Percentiles rank a stretch among this genome's conserved stretches.
phyloP scores from a whole-genome alignment of 2,888 invertebrate genomes.

The Argyresthia goedartella region DNA sequence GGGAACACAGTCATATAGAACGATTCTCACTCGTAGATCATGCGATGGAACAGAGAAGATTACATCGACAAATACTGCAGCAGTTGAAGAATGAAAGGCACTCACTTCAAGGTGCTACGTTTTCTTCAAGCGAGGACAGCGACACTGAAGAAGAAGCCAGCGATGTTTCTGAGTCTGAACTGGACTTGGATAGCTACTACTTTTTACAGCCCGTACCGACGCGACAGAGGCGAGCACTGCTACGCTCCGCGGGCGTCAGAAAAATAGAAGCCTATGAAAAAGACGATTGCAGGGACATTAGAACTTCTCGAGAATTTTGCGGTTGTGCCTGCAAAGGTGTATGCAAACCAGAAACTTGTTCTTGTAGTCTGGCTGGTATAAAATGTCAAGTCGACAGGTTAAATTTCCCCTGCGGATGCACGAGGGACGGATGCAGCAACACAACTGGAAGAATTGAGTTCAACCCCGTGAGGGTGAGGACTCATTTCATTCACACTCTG shows the following conservation, averaged over 20 bases:
- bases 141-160: conserved; percentile 88
- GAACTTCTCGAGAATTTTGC: conserved; percentile 92
- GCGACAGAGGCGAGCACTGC: conserved; percentile 86
- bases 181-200: conserved; percentile 91
- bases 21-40: conserved; percentile 90
- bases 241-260: conserved; percentile 92
- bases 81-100: conserved; percentile 79
- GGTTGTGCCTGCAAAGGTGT: conserved; percentile 93
- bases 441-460: conserved; percentile 95
- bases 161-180: conserved; percentile 85
- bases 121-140: conserved; percentile 86
- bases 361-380: conserved; percentile 94
- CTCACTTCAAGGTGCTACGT: conserved; percentile 58
- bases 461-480: conserved; percentile 94
- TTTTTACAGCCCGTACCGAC: conserved; percentile 94
- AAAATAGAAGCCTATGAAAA: conserved; percentile 95
- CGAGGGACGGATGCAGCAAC: conserved; percentile 94
- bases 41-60: conserved; percentile 87
- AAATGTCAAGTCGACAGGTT: conserved; percentile 98
- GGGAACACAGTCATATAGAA: conserved; percentile 76
- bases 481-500: conserved; percentile 96
- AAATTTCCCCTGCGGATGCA: conserved; percentile 97
- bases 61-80: conserved; percentile 85
- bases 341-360: conserved; percentile 96
- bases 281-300: conserved; percentile 93